Conservation (phyloP, 2,888 invertebrate species). For the Lithosia quadra region DNA sequence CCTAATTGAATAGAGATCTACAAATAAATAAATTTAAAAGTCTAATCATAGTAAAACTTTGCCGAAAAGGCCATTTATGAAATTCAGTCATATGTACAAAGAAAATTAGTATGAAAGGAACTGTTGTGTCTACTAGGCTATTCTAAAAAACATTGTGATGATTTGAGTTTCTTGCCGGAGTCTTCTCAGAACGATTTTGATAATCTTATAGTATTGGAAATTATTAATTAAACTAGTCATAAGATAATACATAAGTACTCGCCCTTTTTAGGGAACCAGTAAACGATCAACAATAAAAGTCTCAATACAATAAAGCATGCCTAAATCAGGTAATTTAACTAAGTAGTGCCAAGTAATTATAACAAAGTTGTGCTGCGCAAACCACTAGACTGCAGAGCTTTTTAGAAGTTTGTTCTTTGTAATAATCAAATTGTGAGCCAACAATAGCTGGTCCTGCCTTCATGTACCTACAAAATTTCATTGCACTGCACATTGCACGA, state of each 20-base stretch:
- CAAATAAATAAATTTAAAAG: background rate
- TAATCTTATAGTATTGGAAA: no score
- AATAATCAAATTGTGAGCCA: background rate
- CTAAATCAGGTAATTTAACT: background rate
- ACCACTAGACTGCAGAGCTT: constrained; percentile 2
- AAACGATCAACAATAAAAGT: background rate
- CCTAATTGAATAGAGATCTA: background rate
- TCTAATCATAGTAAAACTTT: background rate
- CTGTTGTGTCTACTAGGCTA: background rate
- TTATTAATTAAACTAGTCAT: no score
- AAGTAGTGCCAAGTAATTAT: constrained; percentile 15
- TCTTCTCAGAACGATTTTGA: background rate
- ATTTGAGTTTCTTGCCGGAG: background rate
- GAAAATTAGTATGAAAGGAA: background rate
- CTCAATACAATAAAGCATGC: background rate
- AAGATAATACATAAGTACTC: no score
- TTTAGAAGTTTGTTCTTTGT: constrained; percentile 4
- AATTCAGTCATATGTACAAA: background rate
- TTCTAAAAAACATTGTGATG: background rate
- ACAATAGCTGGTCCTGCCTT: background rate
- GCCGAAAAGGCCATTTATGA: background rate
- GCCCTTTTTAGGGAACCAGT: no score
- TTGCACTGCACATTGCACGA: background rate
- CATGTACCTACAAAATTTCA: background rate
- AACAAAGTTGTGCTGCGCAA: background rate